Evolutionary conservation across 2,888 invertebrate genomes (phyloP), one percentile per base, ranked within the genome.

Genomic region (Liopterus haemorrhoidalis): DNA sequence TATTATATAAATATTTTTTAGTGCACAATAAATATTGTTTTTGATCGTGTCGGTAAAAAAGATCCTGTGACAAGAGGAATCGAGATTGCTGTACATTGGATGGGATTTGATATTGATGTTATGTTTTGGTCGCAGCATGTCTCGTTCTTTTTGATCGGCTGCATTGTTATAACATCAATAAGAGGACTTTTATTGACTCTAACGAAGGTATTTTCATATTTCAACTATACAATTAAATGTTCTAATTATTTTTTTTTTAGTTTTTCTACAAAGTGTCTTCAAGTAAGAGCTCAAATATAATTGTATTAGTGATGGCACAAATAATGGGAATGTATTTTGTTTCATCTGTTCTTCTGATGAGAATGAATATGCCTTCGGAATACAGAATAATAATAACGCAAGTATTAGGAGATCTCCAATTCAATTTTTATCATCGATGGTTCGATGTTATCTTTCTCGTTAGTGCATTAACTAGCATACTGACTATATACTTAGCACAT

Each of bases 281-380:
- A 57, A 94, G 91, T 55, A 97, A 97, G 69, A 97, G 96, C 3
- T 97, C 97, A 6, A 97, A 97, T 66, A 86, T 99, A 43, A 96
- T 99, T 55, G 97, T 99, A 2, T 69, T 99, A 38, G 84, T 94
- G 51, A 72, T 99, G 30, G 99, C 97, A 1, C 96, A 99, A 72
- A 89, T 99, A 57, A 99, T 99, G 99, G 97, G 97, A 25, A 99
- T 99, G 97, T 99, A 99, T 65, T 99, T 99, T 70, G 92, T 97
- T 41, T 96, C 96, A 0, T 95, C 93, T 0, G 97, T 99, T 0
- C 75, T 99, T 0, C 70, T 99, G 27, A 93, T 99, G 84, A 74
- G 99, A 20, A 99, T 99, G 99, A 99, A 99, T 65, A 95, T 99
- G 93, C 99, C 99, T 0, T 80, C 88, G 0, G 94, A 99, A 66